These are phyloP conservation scores for sheep (Ovis aries) DNA, from an alignment of 2,113 vertebrate genomes.

Conservation along the genomic window DNA sequence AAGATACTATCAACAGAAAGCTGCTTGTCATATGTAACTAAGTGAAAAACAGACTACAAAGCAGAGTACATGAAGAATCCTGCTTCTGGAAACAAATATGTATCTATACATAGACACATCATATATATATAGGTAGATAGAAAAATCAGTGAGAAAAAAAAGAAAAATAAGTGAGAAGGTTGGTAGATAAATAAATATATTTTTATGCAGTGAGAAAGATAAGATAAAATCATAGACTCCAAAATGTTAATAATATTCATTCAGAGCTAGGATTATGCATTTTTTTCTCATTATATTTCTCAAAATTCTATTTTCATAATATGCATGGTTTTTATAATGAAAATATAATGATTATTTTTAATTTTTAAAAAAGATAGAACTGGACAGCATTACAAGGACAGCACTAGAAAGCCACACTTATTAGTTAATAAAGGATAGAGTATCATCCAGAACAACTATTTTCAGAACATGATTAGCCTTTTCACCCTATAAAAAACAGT, in stretches of 20 bases:
- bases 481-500: neutral
- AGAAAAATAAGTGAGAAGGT: neutral
- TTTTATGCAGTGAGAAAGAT: neutral
- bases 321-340: neutral
- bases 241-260: neutral
- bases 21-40: neutral
- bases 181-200: neutral
- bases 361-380: neutral
- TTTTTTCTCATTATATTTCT: neutral
- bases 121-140: neutral
- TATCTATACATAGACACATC: neutral
- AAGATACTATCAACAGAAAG: neutral
- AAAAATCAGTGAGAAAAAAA: neutral
- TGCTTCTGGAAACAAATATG: neutral
- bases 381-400: neutral
- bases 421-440: neutral
- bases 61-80: neutral
- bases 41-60: neutral
- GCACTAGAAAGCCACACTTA: neutral
- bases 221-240: neutral
- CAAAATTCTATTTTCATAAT: neutral
- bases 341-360: neutral
- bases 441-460: neutral
- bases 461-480: neutral
- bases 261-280: neutral